Evolutionary conservation across 2,113 vertebrate species (phyloP).

Genomic region (Peromyscus maniculatus): DNA sequence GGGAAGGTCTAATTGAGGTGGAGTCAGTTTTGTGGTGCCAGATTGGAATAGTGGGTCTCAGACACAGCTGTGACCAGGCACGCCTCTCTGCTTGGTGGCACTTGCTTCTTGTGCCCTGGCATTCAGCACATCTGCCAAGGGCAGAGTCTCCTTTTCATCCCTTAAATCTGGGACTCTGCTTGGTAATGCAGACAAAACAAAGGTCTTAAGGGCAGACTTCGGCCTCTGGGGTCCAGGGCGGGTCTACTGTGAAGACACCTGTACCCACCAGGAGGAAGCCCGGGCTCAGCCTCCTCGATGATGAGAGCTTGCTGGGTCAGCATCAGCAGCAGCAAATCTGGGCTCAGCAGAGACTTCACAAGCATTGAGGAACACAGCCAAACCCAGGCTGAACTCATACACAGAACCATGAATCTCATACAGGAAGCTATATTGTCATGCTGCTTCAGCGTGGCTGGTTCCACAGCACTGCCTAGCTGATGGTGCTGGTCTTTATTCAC

Average conservation of each 20-base stretch:
- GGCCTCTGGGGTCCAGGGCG: too few relatives aligned
- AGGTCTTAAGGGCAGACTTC: not conserved
- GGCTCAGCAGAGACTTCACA: not conserved
- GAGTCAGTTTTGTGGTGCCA: not conserved
- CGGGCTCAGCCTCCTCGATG: not conserved
- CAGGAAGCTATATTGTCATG: not conserved
- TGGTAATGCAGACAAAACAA: fast-evolving
- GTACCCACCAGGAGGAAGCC: not conserved
- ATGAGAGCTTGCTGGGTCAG: too few relatives aligned
- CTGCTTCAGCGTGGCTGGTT: not conserved
- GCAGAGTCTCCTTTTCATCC: not conserved
- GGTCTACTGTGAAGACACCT: fast-evolving
- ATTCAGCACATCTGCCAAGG: not conserved
- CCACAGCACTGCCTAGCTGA: fast-evolving
- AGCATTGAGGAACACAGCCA: not conserved
- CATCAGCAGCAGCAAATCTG: too few relatives aligned
- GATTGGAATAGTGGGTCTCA: not conserved
- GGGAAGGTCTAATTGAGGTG: not conserved
- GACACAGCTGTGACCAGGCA: fast-evolving
- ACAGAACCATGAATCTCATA: not conserved
- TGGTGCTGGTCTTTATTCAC: not conserved
- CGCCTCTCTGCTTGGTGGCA: not conserved
- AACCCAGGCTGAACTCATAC: not conserved
- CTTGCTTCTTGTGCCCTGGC: fast-evolving
- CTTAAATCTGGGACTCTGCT: not conserved